Evolutionary conservation across 2,113 vertebrate species (phyloP), one percentile per base, ranked within the genome.

Genomic region (Heteronetta atricapilla): DNA sequence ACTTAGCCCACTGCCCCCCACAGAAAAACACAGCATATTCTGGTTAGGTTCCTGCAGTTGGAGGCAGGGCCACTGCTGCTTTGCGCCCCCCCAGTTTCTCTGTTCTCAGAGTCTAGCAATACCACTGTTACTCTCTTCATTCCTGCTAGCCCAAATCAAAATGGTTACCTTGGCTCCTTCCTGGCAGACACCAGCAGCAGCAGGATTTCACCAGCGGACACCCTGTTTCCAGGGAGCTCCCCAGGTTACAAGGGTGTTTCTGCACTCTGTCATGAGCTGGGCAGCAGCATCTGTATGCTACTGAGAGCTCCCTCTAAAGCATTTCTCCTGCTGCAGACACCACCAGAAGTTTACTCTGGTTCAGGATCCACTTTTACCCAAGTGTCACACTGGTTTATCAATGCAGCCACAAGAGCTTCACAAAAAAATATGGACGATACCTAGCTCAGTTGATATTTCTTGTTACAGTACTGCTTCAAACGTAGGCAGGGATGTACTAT

Each of bases 1-100:
- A 18, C 75, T 76, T 64, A 68, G 26, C 46, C 4, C 34, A 75
- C 23, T 48, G 20, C 13, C 7, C 18, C 29, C 44, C n/a, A 4
- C 0, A 36, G 58, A 91, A 93, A 76, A 23, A n/a, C 19, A 67
- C 40, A 53, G 36, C 7, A 38, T 7, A 15, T 75, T 38, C 53
- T 82, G 12, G 12, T 58, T 73, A 19, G 8, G 8, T 42, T 89
- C 22, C 55, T 48, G 19, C 6, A 40, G 18, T 38, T 22, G 74
- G 14, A 81, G 36, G 16, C 40, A 86, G 52, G 28, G 72, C 59
- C 8, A 17, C 5, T 2, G 13, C 18, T 70, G 34, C 40, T 58
- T 42, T 42, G 14, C 1, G 0, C 3, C 4, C 6, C 12, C 12
- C 1, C 46, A 11, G 33, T 58, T 48, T n/a, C 84, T n/a, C n/a